Conservation (phyloP, 2,113 vertebrate species). For the Saccopteryx leptura region DNA sequence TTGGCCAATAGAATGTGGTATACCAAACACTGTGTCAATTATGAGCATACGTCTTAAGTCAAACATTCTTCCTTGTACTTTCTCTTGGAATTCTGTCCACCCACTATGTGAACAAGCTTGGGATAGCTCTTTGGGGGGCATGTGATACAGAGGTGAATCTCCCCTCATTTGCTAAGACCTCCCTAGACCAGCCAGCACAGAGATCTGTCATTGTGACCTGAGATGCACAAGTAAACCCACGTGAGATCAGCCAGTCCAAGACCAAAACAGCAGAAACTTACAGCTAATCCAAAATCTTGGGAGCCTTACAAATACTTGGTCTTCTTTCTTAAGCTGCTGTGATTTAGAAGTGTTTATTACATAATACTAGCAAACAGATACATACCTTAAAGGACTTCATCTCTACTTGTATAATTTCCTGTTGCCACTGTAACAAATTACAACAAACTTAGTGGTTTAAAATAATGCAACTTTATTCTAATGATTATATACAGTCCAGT, state of each 20-base stretch:
- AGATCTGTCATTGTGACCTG: background rate
- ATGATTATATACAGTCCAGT: background rate
- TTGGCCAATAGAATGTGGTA: background rate
- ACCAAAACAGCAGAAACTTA: background rate
- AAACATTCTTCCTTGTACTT: background rate
- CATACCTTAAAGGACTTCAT: constrained; percentile 2
- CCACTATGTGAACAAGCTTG: background rate
- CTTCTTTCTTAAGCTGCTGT: background rate
- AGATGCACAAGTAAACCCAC: background rate
- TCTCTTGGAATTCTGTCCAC: background rate
- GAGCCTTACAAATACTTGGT: background rate
- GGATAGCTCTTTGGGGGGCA: background rate
- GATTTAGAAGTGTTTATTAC: background rate
- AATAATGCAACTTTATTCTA: constrained; percentile 17
- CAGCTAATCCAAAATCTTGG: background rate
- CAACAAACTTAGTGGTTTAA: background rate
- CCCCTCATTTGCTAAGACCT: background rate
- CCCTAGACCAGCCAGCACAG: background rate
- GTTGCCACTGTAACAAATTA: constrained; percentile 26
- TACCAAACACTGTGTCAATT: background rate
- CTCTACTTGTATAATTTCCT: background rate
- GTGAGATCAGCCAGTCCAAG: background rate
- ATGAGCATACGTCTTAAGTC: background rate
- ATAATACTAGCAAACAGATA: constrained; percentile 26
- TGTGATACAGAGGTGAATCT: background rate